phyloP scores from a whole-genome alignment of 2,888 invertebrate genomes.

The Tryphoninae sp. region DNA sequence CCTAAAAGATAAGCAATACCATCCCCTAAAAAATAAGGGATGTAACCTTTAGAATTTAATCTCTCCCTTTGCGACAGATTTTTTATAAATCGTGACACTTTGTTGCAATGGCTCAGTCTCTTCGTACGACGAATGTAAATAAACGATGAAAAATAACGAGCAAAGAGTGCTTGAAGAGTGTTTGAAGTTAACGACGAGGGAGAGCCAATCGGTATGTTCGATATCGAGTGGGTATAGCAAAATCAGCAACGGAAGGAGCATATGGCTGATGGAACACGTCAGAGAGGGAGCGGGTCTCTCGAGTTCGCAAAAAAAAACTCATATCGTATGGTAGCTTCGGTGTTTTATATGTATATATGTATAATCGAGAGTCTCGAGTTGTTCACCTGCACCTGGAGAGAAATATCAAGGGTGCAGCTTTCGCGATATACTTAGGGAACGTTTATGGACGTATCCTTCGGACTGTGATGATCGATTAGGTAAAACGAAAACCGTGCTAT shows the following conservation, averaged over 20 bases:
- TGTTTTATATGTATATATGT: slow-evolving; percentile 5
- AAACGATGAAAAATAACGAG: background rate
- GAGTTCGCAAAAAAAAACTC: slow-evolving; percentile 37
- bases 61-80: too few species aligned
- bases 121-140: too few species aligned
- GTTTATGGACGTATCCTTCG: background rate
- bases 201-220: background rate
- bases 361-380: slow-evolving; percentile 18
- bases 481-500: background rate
- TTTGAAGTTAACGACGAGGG: background rate
- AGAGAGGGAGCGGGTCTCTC: slow-evolving; percentile 4
- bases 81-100: too few species aligned
- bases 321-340: background rate
- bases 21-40: too few species aligned
- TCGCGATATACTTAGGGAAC: slow-evolving; percentile 8
- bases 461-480: slow-evolving; percentile 31
- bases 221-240: slow-evolving; percentile 2
- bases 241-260: slow-evolving; percentile 1
- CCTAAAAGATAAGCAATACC: slow-evolving; percentile 6
- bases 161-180: background rate
- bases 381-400: slow-evolving; percentile 10
- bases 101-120: too few species aligned
- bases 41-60: too few species aligned
- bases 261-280: slow-evolving; percentile 42
- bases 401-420: slow-evolving; percentile 15